Conservation (phyloP, 2,888 invertebrate genomes). For the Spisula solida region DNA sequence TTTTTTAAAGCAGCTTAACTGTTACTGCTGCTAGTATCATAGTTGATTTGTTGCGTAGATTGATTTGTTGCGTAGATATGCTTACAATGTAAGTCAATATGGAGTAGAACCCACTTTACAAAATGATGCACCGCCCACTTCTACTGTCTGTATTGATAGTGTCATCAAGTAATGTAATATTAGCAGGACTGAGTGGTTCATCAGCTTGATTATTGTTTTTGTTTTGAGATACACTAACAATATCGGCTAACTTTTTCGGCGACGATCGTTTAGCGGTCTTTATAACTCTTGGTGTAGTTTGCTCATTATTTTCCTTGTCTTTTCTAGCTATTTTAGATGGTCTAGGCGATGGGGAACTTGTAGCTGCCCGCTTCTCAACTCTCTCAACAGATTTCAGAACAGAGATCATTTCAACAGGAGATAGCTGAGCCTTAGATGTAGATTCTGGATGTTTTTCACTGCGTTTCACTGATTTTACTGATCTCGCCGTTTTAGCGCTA, state of each 20-base stretch:
- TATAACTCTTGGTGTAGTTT: slow-evolving; percentile 47
- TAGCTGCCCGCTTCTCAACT: slow-evolving; percentile 43
- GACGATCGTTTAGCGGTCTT: slow-evolving; percentile 53
- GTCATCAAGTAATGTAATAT: slow-evolving; percentile 54
- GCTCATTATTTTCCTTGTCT: neutral
- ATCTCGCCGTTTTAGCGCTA: neutral
- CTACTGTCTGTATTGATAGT: slow-evolving; percentile 67
- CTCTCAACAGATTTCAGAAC: slow-evolving; percentile 50
- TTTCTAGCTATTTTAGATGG: slow-evolving; percentile 42
- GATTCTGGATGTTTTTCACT: neutral
- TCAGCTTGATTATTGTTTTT: slow-evolving; percentile 1
- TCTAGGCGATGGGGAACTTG: slow-evolving; percentile 24
- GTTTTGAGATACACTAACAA: slow-evolving; percentile 41
- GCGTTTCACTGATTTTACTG: slow-evolving; percentile 25
- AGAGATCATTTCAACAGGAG: slow-evolving; percentile 56
- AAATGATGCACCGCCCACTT: slow-evolving; percentile 65
- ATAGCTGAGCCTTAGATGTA: slow-evolving; percentile 24
- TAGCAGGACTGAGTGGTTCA: neutral
- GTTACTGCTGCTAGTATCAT: too few species aligned
- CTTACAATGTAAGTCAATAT: too few species aligned
- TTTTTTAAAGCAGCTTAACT: too few species aligned
- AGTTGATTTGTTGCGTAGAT: too few species aligned
- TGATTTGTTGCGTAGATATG: too few species aligned
- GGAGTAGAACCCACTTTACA: slow-evolving; percentile 39
- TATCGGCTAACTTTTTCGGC: slow-evolving; percentile 58